A percentile compares a stretch with the other conserved stretches of the same genome.
phyloP scores from a whole-genome alignment of 2,888 invertebrate genomes.

The Pseudeuparius sepicola region DNA sequence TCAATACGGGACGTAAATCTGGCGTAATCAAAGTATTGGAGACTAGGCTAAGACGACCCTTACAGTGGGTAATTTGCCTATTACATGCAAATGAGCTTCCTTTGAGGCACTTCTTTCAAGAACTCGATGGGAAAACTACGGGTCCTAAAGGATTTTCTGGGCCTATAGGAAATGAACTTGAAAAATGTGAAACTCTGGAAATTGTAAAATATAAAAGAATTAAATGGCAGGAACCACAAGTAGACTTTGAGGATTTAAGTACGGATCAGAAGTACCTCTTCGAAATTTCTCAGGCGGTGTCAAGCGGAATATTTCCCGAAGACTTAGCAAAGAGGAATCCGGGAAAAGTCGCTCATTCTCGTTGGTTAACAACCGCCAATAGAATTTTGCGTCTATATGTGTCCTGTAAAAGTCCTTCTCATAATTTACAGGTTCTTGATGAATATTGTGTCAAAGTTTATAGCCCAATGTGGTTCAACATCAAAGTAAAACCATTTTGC shows the following conservation, averaged over 20 bases:
- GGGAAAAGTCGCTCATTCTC: constrained; percentile 8
- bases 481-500: constrained; percentile 10
- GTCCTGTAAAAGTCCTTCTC: constrained; percentile 6
- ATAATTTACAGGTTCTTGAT: not conserved
- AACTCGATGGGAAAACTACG: too few relatives aligned
- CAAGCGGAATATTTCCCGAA: too few relatives aligned
- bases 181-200: constrained; percentile 1
- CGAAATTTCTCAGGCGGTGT: constrained; percentile 10
- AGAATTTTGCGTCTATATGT: constrained; percentile 10
- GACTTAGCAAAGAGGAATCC: constrained; percentile 13
- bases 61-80: too few relatives aligned
- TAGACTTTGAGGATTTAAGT: constrained; percentile 3
- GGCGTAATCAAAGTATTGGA: too few relatives aligned
- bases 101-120: too few relatives aligned
- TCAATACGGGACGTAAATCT: too few relatives aligned
- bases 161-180: not conserved
- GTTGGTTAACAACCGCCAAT: constrained; percentile 11
- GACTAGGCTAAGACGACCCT: too few relatives aligned
- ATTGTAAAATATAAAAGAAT: too few relatives aligned
- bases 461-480: constrained; percentile 8
- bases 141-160: too few relatives aligned
- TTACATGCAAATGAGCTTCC: constrained; percentile 12
- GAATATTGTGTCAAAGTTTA: constrained; percentile 3
- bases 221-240: too few relatives aligned
- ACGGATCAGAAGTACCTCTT: constrained; percentile 12